Evolutionary conservation across 2,797 vertebrate species (phyloP), one percentile per base, ranked within the genome.

Genomic region (Mycteria americana): DNA sequence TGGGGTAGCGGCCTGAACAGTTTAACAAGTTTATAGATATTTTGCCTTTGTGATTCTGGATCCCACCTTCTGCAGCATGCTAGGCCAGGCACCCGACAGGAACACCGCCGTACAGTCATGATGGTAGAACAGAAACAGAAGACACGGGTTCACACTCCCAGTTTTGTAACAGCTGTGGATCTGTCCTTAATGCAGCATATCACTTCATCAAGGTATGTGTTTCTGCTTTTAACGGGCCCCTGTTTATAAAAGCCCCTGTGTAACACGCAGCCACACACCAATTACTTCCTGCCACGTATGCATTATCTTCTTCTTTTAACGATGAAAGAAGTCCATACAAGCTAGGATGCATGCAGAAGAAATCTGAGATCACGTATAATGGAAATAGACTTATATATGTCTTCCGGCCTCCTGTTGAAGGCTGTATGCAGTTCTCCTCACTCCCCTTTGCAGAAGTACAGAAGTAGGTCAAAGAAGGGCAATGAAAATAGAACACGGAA

Each of bases 401-500:
- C 80, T 74, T 74, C 25, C 62, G 91, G 25, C 31, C 18, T 89
- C 37, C 51, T 69, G 41, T 2, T 88, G 74, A 89, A 91, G 35
- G 68, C 23, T 53, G 16, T 33, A 18, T 23, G 65, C 19, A 45
- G 46, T 46, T 23, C 22, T 87, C 28, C 53, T 92, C 18, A 39
- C 24, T 92, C 33, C 64, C 62, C 64, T 85, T 73, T 30, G 46
- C 59, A 92, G 62, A 96, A 89, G 15, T 83, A 95, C 59, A 92
- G 62, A 96, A 89, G 15, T 83, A 95, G 84, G 81, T 89, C 91
- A 69, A 83, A 97, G 72, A 91, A 95, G 69, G 88, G 86, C 87
- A 95, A 37, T 11, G 57, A 85, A 92, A 95, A 92, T 45, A 88
- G 76, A 92, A 80, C 72, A 78, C 0, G 10, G 85, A 93, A 97